Evolutionary conservation across 2,888 invertebrate species (phyloP), one percentile per base, ranked within the genome.

Genomic region (Plagodis dolabraria): DNA sequence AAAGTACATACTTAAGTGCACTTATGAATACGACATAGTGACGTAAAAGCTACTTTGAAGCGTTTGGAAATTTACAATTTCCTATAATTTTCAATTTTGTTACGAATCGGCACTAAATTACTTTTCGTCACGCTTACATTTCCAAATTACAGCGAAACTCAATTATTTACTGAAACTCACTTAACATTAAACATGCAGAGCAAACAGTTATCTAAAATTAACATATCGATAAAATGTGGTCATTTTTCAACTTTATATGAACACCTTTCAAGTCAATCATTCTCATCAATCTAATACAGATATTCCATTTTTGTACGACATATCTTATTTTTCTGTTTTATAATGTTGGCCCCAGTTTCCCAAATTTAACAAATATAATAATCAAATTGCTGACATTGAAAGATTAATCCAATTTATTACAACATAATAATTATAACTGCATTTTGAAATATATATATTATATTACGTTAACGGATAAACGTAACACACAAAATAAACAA

Each of bases 1-100:
- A 83, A 88, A 69, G 58, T 63, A 75, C 60, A 61, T 61, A 56
- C 60, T 81, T 92, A 92, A 92, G 92, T 92, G 92, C 92, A 92
- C 92, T 92, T 91, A 85, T 83, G 85, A 83, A 85, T 83, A 85
- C 83, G 82, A 82, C 87, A 70, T 82, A 74, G 77, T 80, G 83
- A 81, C 81, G 84, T 83, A 85, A 85, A 82, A 82, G 85, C 85
- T 85, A 83, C 77, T 75, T 60, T 62, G 77, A 82, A 74, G 73
- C 73, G 79, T 81, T 77, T 72, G 89, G 87, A 89, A 89, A 90
- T 90, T 90, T 75, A 70, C 10, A 87, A 91, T 87, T 87, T 87
- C 89, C 88, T 47, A 33, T 45, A 40, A 11, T 9, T 50, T 46
- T 42, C 11, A 46, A 22, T 54, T 36, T 54, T 60, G 50, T 64